Percentiles rank a stretch among this genome's conserved stretches.
These are phyloP conservation scores for Rhynchotus rufescens DNA, from an alignment of 2,797 vertebrate species.

Conservation along the genomic window DNA sequence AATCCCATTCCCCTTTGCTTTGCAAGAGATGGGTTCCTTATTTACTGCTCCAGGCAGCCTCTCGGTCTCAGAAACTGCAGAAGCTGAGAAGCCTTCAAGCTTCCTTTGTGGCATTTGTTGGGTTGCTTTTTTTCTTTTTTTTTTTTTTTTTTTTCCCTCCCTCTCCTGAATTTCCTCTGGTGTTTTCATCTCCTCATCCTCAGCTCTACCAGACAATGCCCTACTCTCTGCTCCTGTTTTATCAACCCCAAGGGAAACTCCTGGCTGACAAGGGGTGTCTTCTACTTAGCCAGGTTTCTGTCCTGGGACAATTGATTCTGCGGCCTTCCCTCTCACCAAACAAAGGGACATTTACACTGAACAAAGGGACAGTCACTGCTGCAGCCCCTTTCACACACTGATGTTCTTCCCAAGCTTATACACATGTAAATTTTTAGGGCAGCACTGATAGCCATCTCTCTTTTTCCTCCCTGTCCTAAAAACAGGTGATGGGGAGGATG, in stretches of 20 bases:
- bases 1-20: background rate
- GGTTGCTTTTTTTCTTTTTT: background rate
- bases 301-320: background rate
- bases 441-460: background rate
- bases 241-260: background rate
- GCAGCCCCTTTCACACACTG: background rate
- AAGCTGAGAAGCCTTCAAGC: background rate
- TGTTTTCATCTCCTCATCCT: background rate
- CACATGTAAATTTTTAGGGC: conserved; percentile 44
- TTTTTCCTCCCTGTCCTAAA: background rate
- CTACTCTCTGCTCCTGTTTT: background rate
- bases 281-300: background rate
- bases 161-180: background rate
- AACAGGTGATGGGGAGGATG: background rate
- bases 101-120: background rate
- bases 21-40: background rate
- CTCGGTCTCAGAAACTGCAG: too few species aligned
- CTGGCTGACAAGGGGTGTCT: background rate
- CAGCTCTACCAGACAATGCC: background rate
- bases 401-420: conserved; percentile 5
- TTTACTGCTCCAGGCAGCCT: background rate
- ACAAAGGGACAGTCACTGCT: background rate
- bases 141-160: background rate
- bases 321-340: background rate
- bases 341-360: background rate